Evolutionary conservation across 2,888 invertebrate genomes (phyloP).

Genomic region (Deilephila elpenor): DNA sequence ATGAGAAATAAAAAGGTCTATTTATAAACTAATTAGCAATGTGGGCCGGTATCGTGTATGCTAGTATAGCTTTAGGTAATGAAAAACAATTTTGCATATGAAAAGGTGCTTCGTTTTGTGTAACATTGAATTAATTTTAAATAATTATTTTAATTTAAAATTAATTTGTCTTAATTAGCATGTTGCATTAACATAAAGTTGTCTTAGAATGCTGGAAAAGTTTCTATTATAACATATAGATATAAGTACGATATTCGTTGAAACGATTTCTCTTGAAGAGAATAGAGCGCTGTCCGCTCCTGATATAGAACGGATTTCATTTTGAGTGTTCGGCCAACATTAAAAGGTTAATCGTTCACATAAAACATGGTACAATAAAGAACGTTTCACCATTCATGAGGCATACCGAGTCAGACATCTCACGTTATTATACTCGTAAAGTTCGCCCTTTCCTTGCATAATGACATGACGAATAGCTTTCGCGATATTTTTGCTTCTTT

Average conservation of each 20-base stretch:
- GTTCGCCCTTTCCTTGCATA: conserved; percentile 84
- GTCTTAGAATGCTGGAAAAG: background rate
- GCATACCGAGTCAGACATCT: conserved; percentile 80
- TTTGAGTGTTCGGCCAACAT: conserved; percentile 70
- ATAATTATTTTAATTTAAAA: background rate
- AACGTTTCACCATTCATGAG: conserved; percentile 78
- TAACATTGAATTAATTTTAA: too few species aligned
- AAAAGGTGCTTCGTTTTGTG: background rate
- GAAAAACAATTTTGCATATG: background rate
- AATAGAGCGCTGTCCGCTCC: background rate
- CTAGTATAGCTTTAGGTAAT: background rate
- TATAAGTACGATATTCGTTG: background rate
- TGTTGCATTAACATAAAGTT: background rate
- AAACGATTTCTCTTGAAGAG: background rate
- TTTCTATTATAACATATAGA: too few species aligned
- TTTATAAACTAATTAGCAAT: conserved; percentile 9
- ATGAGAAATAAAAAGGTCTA: background rate
- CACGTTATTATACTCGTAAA: conserved; percentile 84
- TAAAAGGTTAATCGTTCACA: conserved; percentile 84
- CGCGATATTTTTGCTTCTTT: conserved; percentile 82
- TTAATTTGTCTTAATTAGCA: background rate
- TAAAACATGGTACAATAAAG: conserved; percentile 83
- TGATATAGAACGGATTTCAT: conserved; percentile 50
- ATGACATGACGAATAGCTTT: conserved; percentile 84
- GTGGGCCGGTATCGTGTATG: too few species aligned